Evolutionary conservation across 2,113 vertebrate species (phyloP).

Genomic region (Brienomyrus longianalis): DNA sequence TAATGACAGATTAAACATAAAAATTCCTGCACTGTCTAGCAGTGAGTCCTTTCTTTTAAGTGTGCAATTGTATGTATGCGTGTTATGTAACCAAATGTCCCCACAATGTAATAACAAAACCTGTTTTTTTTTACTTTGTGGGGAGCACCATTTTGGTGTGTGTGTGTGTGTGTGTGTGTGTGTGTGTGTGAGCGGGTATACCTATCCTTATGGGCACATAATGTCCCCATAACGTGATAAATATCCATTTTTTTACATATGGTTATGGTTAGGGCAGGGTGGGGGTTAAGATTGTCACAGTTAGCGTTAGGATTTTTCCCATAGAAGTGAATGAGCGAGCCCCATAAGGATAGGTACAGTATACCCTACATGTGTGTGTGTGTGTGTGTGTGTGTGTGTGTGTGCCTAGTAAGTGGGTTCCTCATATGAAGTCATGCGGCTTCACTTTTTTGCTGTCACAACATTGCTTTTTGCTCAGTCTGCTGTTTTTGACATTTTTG

Average conservation of each 20-base stretch:
- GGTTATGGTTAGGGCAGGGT: too few relatives aligned
- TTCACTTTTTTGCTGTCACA: conserved; percentile 4
- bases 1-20: neutral
- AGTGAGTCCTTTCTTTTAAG: neutral
- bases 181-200: too few relatives aligned
- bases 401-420: neutral
- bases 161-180: too few relatives aligned
- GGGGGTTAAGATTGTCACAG: too few relatives aligned
- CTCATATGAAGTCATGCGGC: neutral
- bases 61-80: neutral
- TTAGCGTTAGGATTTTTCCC: too few relatives aligned
- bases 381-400: neutral
- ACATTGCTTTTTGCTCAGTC: conserved; percentile 23
- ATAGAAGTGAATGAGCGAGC: too few relatives aligned
- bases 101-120: neutral
- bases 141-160: neutral
- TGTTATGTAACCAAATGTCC: neutral
- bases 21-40: neutral
- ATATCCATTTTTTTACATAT: too few relatives aligned
- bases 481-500: conserved; percentile 45
- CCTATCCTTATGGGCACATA: too few relatives aligned
- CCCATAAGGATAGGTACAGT: too few relatives aligned
- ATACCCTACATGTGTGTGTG: neutral
- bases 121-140: neutral
- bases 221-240: too few relatives aligned